Base-by-base conservation (phyloP, 2,888 invertebrate genomes). In the Dasysyrphus tricinctus region DNA sequence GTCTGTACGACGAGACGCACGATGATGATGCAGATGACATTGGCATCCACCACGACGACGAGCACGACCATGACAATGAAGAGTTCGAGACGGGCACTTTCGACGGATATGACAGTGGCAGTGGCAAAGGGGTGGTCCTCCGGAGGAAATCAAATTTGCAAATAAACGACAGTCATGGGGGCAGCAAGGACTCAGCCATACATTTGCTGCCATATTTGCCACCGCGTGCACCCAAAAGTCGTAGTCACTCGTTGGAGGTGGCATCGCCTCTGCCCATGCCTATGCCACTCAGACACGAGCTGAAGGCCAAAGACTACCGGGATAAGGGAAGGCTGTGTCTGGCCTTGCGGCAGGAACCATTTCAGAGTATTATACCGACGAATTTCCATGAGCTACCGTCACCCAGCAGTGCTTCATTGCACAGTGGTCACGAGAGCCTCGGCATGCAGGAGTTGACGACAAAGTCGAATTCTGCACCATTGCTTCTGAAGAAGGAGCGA, bases 401-500 rank as follows among this genome's bases (percentile, higher is more conserved):
- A 54, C 92, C 92, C 47, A 92, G 92, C 88, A 93, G 92, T 88
- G 92, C 92, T 39, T 93, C 93, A 2, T 83, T 93, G 88, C 92
- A 92, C 89, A 93, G 92, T 89, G 92, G 91, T 19, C 90, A 91
- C 84, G 91, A 91, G 70, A 91, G 91, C 80, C 89, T 91, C 34
- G 91, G 90, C 88, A 90, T 92, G 63, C 92, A 92, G 89, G 92
- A 93, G 88, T 90, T 92, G 79, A 91, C 91, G 61, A 92, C 92
- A 59, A 93, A 93, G 88, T 93, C 93, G 63, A 92, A 91, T 89
- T 93, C 93, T 83, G 93, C 92, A 47, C 93, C 93, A 78, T 88
- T 93, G 89, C 89, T 93, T 88, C 90, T 93, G 80, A 93, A 92
- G 88, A 92, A 92, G 86, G 92, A 92, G 69, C 90, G 89, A 85